Conservation (phyloP, 2,113 vertebrate species). For the Dermatemys mawii region DNA sequence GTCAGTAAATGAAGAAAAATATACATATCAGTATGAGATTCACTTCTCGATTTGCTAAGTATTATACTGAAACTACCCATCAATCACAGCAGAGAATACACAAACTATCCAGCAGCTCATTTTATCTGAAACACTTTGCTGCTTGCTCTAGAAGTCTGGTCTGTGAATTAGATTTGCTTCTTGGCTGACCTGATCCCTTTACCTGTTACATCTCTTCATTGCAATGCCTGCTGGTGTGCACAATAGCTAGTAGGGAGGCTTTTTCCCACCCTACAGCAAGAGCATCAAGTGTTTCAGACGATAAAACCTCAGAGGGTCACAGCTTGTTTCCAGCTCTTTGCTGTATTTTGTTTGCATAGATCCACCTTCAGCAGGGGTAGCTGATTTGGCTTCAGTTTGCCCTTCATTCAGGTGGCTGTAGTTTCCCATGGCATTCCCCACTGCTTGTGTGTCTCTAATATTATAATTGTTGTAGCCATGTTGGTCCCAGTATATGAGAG, state of each 20-base stretch:
- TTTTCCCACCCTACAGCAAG: neutral
- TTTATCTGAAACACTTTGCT: neutral
- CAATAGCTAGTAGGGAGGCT: neutral
- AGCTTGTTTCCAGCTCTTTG: neutral
- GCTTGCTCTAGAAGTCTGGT: neutral
- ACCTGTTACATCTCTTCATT: neutral
- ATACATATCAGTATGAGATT: neutral
- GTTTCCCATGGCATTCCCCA: neutral
- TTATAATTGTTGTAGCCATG: neutral
- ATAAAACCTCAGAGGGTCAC: neutral
- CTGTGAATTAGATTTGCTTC: neutral
- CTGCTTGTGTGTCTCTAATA: neutral
- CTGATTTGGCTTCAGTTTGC: neutral
- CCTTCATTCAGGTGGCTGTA: neutral
- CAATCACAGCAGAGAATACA: neutral
- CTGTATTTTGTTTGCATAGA: neutral
- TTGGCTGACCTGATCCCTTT: neutral
- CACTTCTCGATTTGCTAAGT: neutral
- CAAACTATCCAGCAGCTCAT: neutral
- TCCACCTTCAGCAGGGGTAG: neutral
- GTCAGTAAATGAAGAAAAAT: neutral
- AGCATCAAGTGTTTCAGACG: neutral
- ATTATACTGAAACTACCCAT: neutral
- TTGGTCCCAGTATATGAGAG: neutral
- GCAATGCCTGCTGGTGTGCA: neutral